These are phyloP conservation scores for Mesochorus sp. DNA, from an alignment of 2,888 invertebrate genomes.

Conservation along the genomic window DNA sequence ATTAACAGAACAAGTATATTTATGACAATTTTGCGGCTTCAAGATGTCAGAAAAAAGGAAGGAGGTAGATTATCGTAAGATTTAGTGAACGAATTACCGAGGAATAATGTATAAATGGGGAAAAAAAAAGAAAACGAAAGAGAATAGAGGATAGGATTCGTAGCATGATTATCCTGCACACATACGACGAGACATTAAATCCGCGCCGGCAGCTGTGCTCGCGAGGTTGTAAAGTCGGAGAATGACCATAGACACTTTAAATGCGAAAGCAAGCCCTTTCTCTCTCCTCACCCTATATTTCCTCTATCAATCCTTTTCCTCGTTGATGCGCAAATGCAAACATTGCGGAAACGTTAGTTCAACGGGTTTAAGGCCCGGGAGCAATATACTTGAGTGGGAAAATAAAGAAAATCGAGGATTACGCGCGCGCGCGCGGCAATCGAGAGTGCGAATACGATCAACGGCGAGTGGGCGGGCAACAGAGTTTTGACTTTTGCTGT, in stretches of 20 bases:
- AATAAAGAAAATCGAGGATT: background rate
- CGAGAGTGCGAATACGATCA: conserved; percentile 10
- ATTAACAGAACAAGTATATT: no score
- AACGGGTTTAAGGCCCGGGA: background rate
- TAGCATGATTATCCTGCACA: no score
- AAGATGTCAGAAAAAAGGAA: no score
- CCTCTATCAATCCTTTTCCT: background rate
- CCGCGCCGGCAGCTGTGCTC: background rate
- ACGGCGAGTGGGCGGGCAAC: background rate
- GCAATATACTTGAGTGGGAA: background rate
- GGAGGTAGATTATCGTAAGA: no score
- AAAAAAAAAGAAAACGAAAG: no score
- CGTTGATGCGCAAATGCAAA: background rate
- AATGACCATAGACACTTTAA: background rate
- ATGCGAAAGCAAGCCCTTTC: background rate
- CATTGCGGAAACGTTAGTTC: conserved; percentile 6
- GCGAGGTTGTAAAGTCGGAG: background rate
- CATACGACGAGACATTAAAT: background rate
- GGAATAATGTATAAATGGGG: no score
- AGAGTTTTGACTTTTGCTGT: conserved; percentile 18
- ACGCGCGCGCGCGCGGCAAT: no score
- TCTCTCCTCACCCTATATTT: no score
- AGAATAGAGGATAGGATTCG: no score
- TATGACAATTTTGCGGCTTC: no score
- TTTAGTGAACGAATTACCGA: no score